phyloP scores from a whole-genome alignment of 1,140 invertebrate species.

The Zaprionus kolodkinae region DNA sequence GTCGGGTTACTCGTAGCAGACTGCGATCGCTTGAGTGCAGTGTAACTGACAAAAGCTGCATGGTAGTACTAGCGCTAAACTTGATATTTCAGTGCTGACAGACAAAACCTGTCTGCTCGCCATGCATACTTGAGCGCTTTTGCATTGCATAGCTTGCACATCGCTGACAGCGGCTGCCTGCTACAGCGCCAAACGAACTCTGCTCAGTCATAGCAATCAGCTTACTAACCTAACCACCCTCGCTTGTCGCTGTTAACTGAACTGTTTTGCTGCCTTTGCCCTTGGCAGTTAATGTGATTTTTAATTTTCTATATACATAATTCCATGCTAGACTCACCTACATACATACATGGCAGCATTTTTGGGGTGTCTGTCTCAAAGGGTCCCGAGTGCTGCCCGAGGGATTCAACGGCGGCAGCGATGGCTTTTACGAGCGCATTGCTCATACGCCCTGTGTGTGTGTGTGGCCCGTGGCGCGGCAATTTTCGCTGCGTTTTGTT shows the following conservation, averaged over 20 bases:
- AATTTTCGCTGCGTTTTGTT: slow-evolving; percentile 27
- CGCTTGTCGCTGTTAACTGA: slow-evolving; percentile 1
- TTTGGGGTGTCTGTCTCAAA: slow-evolving; percentile 31
- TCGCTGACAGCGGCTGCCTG: background rate
- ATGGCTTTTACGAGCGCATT: slow-evolving; percentile 49
- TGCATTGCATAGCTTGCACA: background rate
- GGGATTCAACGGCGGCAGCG: background rate
- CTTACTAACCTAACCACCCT: slow-evolving; percentile 5
- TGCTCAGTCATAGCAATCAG: background rate
- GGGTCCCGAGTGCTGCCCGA: slow-evolving; percentile 17
- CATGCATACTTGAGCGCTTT: no score
- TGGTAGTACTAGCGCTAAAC: no score
- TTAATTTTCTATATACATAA: slow-evolving; percentile 61
- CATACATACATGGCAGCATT: slow-evolving; percentile 3
- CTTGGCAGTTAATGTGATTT: slow-evolving; percentile 61
- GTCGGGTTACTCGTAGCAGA: slow-evolving; percentile 2
- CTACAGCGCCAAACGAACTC: background rate
- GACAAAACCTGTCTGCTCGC: no score
- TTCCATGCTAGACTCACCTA: slow-evolving; percentile 25
- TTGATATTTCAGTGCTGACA: no score
- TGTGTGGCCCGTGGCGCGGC: slow-evolving; percentile 38
- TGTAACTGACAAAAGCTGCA: no score
- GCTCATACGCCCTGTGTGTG: slow-evolving; percentile 53
- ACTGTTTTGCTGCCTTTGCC: slow-evolving; percentile 22
- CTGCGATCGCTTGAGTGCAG: background rate